Percentiles rank a stretch among this genome's conserved stretches.
phyloP scores from a whole-genome alignment of 2,113 vertebrate species.

The Xiphorhynchus elegans region DNA sequence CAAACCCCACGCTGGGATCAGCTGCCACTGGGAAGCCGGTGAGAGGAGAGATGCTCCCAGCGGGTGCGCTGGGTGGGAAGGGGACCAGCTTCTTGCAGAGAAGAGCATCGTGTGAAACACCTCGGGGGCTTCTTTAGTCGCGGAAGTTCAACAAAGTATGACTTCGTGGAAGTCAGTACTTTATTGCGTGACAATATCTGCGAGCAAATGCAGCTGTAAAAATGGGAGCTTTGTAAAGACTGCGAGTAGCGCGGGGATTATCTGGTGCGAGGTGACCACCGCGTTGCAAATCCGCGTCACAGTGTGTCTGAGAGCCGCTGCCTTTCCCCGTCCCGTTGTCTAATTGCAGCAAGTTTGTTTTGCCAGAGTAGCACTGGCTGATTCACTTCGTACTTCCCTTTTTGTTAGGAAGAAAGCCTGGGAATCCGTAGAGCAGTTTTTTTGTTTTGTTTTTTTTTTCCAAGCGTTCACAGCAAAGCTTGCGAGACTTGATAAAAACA shows the following conservation, averaged over 20 bases:
- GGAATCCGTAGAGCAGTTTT: background rate
- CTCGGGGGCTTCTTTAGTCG: background rate
- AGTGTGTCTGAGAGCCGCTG: background rate
- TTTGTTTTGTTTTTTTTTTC: too few relatives aligned
- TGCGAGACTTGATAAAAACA: background rate
- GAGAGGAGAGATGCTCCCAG: background rate
- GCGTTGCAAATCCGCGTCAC: rapidly evolving
- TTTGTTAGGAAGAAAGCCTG: background rate
- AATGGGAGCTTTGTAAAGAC: background rate
- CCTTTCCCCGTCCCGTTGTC: background rate
- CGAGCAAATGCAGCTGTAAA: background rate
- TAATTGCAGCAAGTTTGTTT: constrained; percentile 25
- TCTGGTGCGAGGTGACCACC: rapidly evolving
- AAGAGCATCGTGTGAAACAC: rapidly evolving
- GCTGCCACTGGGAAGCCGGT: rapidly evolving
- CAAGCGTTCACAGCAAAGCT: background rate
- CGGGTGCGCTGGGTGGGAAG: background rate
- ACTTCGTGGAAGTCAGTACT: background rate
- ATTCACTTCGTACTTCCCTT: background rate
- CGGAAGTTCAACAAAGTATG: background rate
- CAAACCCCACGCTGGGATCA: background rate
- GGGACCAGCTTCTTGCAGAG: background rate
- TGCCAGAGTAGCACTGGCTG: background rate
- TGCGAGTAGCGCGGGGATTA: rapidly evolving
- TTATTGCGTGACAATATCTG: background rate